A percentile compares a stretch with the other conserved stretches of the same genome.
Evolutionary conservation across 2,888 invertebrate genomes (phyloP).

Genomic region (Agriotes lineatus): DNA sequence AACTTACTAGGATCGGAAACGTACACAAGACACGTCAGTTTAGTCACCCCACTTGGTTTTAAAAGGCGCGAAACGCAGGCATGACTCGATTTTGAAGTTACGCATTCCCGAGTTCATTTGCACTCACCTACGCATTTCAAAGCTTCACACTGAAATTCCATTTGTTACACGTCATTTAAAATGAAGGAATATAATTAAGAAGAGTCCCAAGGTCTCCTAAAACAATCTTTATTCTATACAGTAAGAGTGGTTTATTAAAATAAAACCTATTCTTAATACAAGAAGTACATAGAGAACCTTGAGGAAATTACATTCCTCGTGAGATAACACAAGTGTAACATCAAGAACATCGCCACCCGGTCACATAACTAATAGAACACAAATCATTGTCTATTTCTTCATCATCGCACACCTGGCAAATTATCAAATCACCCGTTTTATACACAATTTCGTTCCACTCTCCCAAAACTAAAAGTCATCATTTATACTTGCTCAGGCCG

Average conservation of each 20-base stretch:
- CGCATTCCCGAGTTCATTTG: too few relatives aligned
- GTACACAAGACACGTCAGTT: neutral
- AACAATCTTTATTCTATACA: conserved; percentile 36
- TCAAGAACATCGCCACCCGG: conserved; percentile 5
- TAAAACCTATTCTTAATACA: conserved; percentile 36
- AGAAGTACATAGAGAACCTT: conserved; percentile 28
- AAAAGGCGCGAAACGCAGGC: too few relatives aligned
- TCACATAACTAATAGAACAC: conserved; percentile 16
- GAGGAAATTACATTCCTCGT: conserved; percentile 34
- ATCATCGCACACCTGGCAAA: conserved; percentile 12
- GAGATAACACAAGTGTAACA: conserved; percentile 22
- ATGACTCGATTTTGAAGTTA: too few relatives aligned
- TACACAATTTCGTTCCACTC: conserved; percentile 31
- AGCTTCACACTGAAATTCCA: neutral
- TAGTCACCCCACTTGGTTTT: neutral
- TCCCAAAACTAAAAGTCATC: conserved; percentile 35
- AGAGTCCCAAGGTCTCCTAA: conserved; percentile 14
- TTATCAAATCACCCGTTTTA: conserved; percentile 16
- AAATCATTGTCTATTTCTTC: conserved; percentile 16
- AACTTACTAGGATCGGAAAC: neutral
- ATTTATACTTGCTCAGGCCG: conserved; percentile 30
- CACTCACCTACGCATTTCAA: conserved; percentile 12
- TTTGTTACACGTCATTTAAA: neutral
- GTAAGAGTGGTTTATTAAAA: conserved; percentile 34
- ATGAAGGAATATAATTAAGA: conserved; percentile 2